Evolutionary conservation across 2,888 invertebrate genomes (phyloP).

Genomic region (Autographa pulchrina): DNA sequence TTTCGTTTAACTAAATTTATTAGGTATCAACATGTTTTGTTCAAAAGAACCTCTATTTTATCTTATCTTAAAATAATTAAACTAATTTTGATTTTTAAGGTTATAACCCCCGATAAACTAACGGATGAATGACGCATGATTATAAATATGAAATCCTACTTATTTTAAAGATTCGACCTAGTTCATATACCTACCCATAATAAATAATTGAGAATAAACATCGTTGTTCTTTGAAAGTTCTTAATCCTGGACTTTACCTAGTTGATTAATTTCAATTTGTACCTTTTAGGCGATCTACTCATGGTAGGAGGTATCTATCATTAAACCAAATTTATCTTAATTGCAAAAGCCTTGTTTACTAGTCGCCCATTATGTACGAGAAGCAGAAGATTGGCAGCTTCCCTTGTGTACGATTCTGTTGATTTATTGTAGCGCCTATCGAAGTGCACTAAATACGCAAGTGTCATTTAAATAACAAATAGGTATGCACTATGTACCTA

Average conservation of each 20-base stretch:
- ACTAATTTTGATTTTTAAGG: conserved; percentile 78
- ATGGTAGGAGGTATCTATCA: no score
- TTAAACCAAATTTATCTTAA: no score
- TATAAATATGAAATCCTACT: conserved; percentile 59
- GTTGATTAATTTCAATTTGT: background rate
- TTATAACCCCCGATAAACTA: conserved; percentile 80
- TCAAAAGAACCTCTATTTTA: conserved; percentile 46
- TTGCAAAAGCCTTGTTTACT: no score
- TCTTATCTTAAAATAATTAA: conserved; percentile 75
- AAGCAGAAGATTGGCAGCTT: no score
- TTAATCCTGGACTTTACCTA: no score
- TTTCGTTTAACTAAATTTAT: conserved; percentile 35
- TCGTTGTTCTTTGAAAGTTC: background rate
- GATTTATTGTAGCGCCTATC: no score
- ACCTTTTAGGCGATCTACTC: background rate
- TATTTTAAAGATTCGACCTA: conserved; percentile 56
- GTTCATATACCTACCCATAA: conserved; percentile 31
- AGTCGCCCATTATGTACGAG: no score
- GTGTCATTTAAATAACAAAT: no score
- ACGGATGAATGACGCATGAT: conserved; percentile 68
- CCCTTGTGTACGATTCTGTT: no score
- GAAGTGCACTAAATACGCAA: no score
- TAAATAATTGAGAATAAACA: background rate
- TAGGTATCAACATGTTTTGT: conserved; percentile 27
- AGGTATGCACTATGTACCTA: no score